Base-by-base conservation (phyloP, 2,888 invertebrate genomes). In the Philhelius pedissequus region DNA sequence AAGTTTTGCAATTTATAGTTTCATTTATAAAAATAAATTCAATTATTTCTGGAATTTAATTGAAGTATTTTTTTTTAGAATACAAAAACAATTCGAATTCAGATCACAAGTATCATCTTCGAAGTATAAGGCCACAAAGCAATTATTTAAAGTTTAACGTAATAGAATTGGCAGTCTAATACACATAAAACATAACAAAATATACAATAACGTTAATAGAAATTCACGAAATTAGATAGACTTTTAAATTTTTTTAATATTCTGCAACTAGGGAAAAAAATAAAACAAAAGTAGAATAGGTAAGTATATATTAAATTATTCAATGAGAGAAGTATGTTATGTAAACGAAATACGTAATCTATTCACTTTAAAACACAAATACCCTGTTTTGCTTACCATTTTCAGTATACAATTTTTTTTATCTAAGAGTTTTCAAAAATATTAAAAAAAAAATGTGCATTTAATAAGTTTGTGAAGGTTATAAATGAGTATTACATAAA, bases 181-280 rank as follows among this genome's bases (percentile, higher is more conserved):
- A 20, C 11, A 56, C 4, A 32, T 30, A 54, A 18, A 18, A 32
- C 27, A 15, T 52, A 52, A 56, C 13, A 13, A 30, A 56, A 32
- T 32, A 56, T 30, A 52, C 27, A 52, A 52, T 52, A 32, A 56
- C 13, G 35, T 13, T 20, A 18, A 13, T 35, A 56, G 4, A 11
- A 56, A 56, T 56, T 56, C 56, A 56, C 32, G 13, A 32, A 20
- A 56, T 56, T 56, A 56, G 56, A 56, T 56, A 56, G 56, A 56
- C 32, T 56, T 56, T 56, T 1, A 56, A 56, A 56, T 56, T 56
- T 56, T n/a, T 56, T 56, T 20, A 56, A 56, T 56, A 56, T 56
- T 52, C 52, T 56, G 32, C 32, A 56, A 56, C 4, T 13, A 32
- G 6, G 18, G 13, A 20, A n/a, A n/a, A n/a, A n/a, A 32, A 20